These are phyloP conservation scores for Microcebus lehilahytsara DNA, from an alignment of 2,113 vertebrate genomes.

Conservation along the genomic window DNA sequence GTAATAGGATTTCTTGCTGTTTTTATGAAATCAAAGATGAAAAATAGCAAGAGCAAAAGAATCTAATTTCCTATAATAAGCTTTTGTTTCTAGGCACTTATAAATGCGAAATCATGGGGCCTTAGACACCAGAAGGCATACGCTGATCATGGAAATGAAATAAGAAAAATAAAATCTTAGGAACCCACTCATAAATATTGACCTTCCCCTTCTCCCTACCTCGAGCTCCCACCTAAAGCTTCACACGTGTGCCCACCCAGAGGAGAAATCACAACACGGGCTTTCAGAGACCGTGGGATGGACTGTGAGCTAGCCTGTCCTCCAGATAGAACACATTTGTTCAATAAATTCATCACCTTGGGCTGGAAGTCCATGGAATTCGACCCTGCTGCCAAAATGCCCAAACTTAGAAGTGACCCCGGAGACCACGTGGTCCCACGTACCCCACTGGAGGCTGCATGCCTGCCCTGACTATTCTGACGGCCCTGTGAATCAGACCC, in stretches of 20 bases:
- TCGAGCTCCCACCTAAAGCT: not conserved
- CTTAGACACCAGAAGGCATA: conserved; percentile 58
- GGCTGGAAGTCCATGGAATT: conserved; percentile 47
- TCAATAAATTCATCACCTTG: conserved; percentile 71
- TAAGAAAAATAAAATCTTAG: conserved; percentile 72
- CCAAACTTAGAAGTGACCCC: conserved; percentile 9
- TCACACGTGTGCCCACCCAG: conserved; percentile 43
- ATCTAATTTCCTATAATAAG: conserved; percentile 72
- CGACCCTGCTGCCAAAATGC: conserved; percentile 12
- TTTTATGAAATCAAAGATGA: conserved; percentile 75
- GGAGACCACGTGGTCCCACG: not conserved
- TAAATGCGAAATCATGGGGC: conserved; percentile 53
- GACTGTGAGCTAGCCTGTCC: conserved; percentile 54
- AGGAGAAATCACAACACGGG: conserved; percentile 66
- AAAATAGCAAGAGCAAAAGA: conserved; percentile 72
- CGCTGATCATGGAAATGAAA: conserved; percentile 62
- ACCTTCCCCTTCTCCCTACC: conserved; percentile 56
- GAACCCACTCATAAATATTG: conserved; percentile 75
- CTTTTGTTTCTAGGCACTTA: conserved; percentile 70
- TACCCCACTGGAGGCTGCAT: not conserved
- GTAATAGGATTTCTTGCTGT: conserved; percentile 71
- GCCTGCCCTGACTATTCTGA: not conserved
- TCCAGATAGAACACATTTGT: conserved; percentile 73
- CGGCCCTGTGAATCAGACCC: not conserved
- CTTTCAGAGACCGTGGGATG: conserved; percentile 58